Evolutionary conservation across 2,888 invertebrate genomes (phyloP).

Genomic region (Andrena flavipes): DNA sequence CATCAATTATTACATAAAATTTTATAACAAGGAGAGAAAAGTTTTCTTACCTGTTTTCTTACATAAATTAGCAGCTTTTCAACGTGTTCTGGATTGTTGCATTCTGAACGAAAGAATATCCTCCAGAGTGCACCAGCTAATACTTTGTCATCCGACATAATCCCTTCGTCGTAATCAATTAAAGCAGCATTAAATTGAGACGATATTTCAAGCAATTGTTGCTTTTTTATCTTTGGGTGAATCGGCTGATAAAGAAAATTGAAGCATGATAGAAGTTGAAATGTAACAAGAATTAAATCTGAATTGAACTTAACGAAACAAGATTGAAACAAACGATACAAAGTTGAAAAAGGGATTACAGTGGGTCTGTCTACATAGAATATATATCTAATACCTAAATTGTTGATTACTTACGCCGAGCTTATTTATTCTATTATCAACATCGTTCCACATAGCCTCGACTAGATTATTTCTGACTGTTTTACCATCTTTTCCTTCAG

Average conservation of each 20-base stretch:
- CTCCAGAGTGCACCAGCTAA: conserved; percentile 95
- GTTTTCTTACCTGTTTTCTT: conserved; percentile 85
- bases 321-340: background rate
- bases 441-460: conserved; percentile 94
- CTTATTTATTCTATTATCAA: conserved; percentile 89
- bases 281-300: background rate
- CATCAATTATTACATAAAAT: background rate
- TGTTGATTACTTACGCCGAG: conserved; percentile 86
- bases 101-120: conserved; percentile 89
- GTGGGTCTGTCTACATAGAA: background rate
- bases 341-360: background rate
- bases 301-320: background rate
- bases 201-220: conserved; percentile 89
- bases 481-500: conserved; percentile 91
- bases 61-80: conserved; percentile 91
- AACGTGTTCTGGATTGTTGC: conserved; percentile 88
- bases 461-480: conserved; percentile 90
- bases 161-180: conserved; percentile 94
- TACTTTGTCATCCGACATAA: conserved; percentile 90
- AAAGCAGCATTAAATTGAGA: conserved; percentile 94
- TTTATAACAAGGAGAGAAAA: background rate
- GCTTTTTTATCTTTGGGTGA: conserved; percentile 87
- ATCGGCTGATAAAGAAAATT: conserved; percentile 86
- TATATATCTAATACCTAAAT: background rate
- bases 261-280: conserved; percentile 3